phyloP scores from a whole-genome alignment of 2,113 vertebrate species.

The Chitala chitala region DNA sequence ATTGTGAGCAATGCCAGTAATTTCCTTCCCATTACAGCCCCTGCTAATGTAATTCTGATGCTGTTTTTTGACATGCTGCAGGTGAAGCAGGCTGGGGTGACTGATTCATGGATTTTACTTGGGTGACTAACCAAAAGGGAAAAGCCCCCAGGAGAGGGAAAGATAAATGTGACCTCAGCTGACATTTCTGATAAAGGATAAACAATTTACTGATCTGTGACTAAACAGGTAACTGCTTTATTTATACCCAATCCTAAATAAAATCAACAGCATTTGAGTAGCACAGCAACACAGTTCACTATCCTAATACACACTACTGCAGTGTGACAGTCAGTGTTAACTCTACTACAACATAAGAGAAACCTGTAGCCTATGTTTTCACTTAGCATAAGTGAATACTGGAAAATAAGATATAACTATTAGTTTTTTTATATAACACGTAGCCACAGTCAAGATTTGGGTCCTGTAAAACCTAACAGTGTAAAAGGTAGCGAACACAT shows the following conservation, averaged over 20 bases:
- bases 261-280: background rate
- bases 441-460: too few relatives aligned
- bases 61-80: background rate
- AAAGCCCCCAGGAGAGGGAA: background rate
- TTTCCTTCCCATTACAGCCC: background rate
- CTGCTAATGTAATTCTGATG: conserved; percentile 13
- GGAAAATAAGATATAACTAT: too few relatives aligned
- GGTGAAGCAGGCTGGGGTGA: background rate
- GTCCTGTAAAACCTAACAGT: too few relatives aligned
- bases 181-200: background rate
- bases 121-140: conserved; percentile 18
- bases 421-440: too few relatives aligned
- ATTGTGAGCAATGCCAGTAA: background rate
- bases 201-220: background rate
- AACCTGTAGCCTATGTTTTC: too few relatives aligned
- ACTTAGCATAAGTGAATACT: too few relatives aligned
- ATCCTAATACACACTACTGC: too few relatives aligned
- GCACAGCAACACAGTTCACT: background rate
- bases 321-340: too few relatives aligned
- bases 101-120: conserved; percentile 17
- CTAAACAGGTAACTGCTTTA: background rate
- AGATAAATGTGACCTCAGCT: background rate
- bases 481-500: too few relatives aligned
- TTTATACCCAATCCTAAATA: conserved; percentile 3
- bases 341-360: too few relatives aligned